Base-by-base conservation (phyloP, 2,113 vertebrate genomes). In the Xiphorhynchus elegans region DNA sequence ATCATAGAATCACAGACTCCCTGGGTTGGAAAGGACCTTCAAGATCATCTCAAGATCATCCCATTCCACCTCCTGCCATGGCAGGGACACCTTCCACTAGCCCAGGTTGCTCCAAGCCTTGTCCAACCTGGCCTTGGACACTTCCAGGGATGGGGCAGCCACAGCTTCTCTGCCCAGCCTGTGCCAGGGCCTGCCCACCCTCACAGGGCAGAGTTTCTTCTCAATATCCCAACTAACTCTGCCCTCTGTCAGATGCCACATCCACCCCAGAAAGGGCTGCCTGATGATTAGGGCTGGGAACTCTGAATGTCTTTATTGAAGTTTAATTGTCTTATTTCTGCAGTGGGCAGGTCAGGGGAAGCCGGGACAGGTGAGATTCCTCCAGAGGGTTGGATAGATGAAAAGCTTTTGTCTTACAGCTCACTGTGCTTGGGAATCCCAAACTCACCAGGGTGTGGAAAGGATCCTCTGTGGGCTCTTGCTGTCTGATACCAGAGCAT, bases 341-440 rank as follows among this genome's bases (percentile, higher is more conserved):
- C n/a, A 52, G 23, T 1, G 4, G 24, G 33, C 33, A 39, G n/a
- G 50, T 42, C 46, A 63, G 58, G 33, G 31, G 25, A 28, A 39
- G 37, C 9, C 4, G 33, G 50, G 64, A 21, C 26, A 35, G 17
- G 28, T 18, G 53, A 47, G 26, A n/a, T 39, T 56, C 46, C 39
- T 42, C 64, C 3, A 1, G 11, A 52, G 29, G 19, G 11, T 1
- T 50, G 46, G 64, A 12, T 1, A 42, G 20, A 9, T 11, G 3
- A 59, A 78, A 47, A 7, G 3, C 33, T 25, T 84, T 6, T 25
- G 18, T 59, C 29, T 44, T 18, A 13, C 15, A 44, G 16, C 17
- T 42, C 25, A 2, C 17, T 2, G 21, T 23, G 13, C 44, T 73
- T 1, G 0, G 15, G 39, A 11, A 18, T 9, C 70, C 46, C 56